Conservation (phyloP, 2,113 vertebrate species). For the Eptatretus burgeri region DNA sequence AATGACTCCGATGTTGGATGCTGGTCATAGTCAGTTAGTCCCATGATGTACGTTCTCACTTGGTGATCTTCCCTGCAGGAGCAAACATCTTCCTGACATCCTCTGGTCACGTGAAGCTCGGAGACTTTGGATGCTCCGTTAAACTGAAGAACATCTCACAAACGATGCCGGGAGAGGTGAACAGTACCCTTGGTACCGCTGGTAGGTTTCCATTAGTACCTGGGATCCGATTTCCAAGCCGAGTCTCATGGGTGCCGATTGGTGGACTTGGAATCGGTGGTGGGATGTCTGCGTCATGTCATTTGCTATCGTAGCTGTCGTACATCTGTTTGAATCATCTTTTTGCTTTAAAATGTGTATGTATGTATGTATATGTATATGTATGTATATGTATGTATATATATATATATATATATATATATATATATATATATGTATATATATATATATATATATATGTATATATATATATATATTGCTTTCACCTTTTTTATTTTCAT, state of each 20-base stretch:
- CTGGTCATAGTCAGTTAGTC: background rate
- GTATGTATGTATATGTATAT: background rate
- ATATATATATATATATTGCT: background rate
- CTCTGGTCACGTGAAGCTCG: constrained; percentile 70
- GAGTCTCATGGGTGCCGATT: no score
- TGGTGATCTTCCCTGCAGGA: constrained; percentile 21
- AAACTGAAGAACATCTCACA: constrained; percentile 91
- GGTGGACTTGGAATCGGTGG: no score
- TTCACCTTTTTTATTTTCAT: no score
- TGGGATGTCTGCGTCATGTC: no score
- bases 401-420: background rate
- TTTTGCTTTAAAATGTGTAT: background rate
- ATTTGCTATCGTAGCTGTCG: no score
- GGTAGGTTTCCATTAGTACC: constrained; percentile 20
- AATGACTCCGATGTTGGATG: no score
- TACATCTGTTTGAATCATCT: no score
- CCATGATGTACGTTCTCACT: background rate
- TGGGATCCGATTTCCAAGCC: background rate
- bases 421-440: background rate
- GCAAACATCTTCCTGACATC: constrained; percentile 96
- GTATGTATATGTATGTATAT: background rate
- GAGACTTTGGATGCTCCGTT: constrained; percentile 90
- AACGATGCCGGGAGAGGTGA: constrained; percentile 96
- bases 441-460: no score
- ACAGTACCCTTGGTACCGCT: constrained; percentile 87